Conservation (phyloP, 2,113 vertebrate species). For the Anolis sagrei region DNA sequence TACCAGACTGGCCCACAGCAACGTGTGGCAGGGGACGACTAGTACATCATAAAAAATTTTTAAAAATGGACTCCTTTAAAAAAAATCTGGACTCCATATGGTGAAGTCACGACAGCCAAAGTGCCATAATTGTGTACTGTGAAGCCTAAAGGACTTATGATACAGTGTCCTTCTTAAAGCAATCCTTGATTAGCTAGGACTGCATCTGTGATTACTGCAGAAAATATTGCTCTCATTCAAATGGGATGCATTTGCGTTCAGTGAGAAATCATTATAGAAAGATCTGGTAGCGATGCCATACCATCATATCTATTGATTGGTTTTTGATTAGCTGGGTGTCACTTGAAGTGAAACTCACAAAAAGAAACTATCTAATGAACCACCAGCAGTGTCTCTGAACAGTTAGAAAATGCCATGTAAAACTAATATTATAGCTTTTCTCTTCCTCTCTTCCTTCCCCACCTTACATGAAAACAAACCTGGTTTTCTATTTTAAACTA, state of each 20-base stretch:
- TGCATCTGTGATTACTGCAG: neutral
- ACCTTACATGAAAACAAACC: neutral
- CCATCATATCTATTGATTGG: neutral
- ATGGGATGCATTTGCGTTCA: neutral
- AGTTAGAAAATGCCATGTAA: neutral
- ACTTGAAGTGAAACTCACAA: neutral
- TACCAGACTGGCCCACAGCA: too few species aligned
- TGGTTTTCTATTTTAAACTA: too few species aligned
- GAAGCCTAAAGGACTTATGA: too few species aligned
- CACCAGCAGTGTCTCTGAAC: neutral
- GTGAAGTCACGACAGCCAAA: too few species aligned
- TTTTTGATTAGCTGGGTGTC: neutral
- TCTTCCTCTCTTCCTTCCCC: too few species aligned
- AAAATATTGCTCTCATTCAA: neutral
- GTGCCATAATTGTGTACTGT: too few species aligned
- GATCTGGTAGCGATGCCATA: neutral
- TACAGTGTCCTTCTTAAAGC: neutral
- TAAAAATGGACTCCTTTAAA: too few species aligned
- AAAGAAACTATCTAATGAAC: neutral
- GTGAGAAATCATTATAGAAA: neutral
- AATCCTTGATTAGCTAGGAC: neutral
- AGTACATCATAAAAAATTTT: neutral
- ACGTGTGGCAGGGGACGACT: too few species aligned
- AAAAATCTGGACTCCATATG: too few species aligned
- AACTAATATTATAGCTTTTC: neutral